Evolutionary conservation across 2,888 invertebrate species (phyloP).

Genomic region (Bombylius major): DNA sequence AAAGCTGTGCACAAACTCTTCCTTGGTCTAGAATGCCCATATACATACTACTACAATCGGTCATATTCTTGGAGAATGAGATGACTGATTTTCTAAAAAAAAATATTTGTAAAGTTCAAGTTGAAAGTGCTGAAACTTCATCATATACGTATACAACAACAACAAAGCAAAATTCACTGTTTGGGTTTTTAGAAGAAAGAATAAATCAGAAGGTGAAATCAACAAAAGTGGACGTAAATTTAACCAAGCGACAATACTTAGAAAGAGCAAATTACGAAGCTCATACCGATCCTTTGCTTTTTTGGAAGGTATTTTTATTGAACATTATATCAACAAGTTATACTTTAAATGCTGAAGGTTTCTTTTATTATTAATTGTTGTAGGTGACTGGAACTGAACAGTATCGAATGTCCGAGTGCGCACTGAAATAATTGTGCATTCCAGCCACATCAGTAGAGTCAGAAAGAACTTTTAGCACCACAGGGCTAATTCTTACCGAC

Average conservation of each 20-base stretch:
- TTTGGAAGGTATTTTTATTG: conserved; percentile 1
- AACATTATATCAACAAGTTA: no score
- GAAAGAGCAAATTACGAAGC: background rate
- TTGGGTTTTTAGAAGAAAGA: background rate
- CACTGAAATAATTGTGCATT: background rate
- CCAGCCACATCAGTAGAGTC: background rate
- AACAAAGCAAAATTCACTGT: no score
- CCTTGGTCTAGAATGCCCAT: no score
- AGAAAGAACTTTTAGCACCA: background rate
- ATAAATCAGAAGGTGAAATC: background rate
- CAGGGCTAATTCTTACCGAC: no score
- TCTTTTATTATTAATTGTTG: background rate
- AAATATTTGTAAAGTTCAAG: no score
- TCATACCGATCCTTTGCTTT: background rate
- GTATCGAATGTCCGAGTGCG: background rate
- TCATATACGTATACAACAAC: no score
- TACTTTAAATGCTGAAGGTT: background rate
- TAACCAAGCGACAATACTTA: background rate
- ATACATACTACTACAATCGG: no score
- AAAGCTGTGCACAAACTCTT: no score
- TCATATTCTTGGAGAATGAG: no score
- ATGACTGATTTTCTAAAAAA: no score
- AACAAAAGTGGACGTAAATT: background rate
- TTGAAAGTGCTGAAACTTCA: no score
- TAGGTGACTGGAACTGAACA: background rate